Percentiles rank a stretch among this genome's conserved stretches.
These are phyloP conservation scores for Drosophila yooni DNA, from an alignment of 2,888 invertebrate species.

Conservation along the genomic window DNA sequence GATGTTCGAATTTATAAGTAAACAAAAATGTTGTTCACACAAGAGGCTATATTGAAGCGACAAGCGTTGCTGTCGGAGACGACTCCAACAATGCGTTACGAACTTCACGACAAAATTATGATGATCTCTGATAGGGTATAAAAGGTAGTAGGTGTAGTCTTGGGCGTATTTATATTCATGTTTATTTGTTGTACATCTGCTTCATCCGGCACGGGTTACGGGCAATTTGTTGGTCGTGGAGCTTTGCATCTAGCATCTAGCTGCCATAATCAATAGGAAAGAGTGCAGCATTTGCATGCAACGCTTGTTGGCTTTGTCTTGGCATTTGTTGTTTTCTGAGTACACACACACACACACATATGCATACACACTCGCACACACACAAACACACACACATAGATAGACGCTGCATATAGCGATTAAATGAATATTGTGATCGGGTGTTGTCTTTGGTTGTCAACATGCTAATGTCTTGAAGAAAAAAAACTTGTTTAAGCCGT, in stretches of 20 bases:
- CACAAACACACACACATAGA: neutral
- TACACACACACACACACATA: neutral
- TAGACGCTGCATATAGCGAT: neutral
- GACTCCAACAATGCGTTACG: neutral
- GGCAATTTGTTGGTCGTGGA: constrained; percentile 18
- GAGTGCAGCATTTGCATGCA: constrained; percentile 45
- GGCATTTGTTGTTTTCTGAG: constrained; percentile 14
- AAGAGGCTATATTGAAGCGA: neutral
- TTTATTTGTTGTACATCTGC: neutral
- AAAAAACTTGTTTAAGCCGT: constrained; percentile 53
- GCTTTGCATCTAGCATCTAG: no score
- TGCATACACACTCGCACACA: neutral
- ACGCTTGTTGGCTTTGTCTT: constrained; percentile 20
- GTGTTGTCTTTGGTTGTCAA: constrained; percentile 49
- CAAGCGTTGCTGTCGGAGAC: neutral
- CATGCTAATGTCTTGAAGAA: constrained; percentile 47
- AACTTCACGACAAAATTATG: neutral
- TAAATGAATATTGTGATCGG: constrained; percentile 28
- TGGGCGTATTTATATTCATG: neutral
- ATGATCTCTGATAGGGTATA: neutral
- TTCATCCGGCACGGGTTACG: neutral
- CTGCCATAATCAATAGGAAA: constrained; percentile 3
- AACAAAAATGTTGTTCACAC: neutral
- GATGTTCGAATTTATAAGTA: neutral
- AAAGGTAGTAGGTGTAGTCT: neutral